Conservation (phyloP, 2,797 vertebrate species). For the Acanthurus lineatus region DNA sequence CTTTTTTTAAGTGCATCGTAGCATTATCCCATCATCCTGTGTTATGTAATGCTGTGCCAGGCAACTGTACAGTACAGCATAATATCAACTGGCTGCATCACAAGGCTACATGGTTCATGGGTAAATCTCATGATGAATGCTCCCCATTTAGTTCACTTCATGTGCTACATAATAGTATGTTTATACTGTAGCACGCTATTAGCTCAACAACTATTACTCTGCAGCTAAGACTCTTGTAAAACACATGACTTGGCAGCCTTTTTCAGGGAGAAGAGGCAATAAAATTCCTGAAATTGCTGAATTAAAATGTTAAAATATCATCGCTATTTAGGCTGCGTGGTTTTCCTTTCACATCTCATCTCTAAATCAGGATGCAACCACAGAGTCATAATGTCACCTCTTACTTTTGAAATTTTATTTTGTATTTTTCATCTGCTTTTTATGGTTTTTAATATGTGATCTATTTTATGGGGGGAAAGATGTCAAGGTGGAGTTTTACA, state of each 20-base stretch:
- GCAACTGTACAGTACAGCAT: slow-evolving; percentile 45
- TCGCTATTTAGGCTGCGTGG: too few species aligned
- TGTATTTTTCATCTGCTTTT: slow-evolving; percentile 68
- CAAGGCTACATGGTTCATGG: slow-evolving; percentile 1
- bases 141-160: slow-evolving; percentile 16
- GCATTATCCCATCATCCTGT: slow-evolving; percentile 44
- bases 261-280: not conserved
- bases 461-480: slow-evolving; percentile 65
- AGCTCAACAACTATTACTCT: slow-evolving; percentile 7
- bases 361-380: slow-evolving; percentile 23
- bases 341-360: not conserved
- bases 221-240: not conserved
- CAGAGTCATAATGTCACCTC: slow-evolving; percentile 43
- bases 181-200: slow-evolving; percentile 15
- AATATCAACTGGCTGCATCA: slow-evolving; percentile 26
- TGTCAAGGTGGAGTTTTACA: slow-evolving; percentile 75
- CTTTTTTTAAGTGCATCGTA: slow-evolving; percentile 54
- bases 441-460: slow-evolving; percentile 68
- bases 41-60: slow-evolving; percentile 43
- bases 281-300: not conserved
- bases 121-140: slow-evolving; percentile 39
- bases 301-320: not conserved
- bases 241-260: not conserved
- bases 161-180: slow-evolving; percentile 14
- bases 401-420: slow-evolving; percentile 64